Conservation (phyloP, 2,113 vertebrate species). For the Glareola pratincola region DNA sequence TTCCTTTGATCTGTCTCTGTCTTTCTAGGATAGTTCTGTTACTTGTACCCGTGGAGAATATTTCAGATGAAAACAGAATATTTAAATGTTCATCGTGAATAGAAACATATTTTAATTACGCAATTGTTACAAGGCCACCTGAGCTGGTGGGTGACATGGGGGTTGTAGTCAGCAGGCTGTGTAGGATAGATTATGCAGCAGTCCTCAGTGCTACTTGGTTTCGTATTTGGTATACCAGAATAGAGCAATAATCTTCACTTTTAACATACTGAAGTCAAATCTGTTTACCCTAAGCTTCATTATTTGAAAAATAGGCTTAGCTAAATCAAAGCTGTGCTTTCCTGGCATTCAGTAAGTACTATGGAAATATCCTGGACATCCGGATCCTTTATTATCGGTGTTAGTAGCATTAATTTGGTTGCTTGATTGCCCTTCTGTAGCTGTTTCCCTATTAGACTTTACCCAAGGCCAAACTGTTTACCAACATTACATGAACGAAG, state of each 20-base stretch:
- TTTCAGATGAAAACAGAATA: not conserved
- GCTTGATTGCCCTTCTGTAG: not conserved
- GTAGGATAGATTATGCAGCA: not conserved
- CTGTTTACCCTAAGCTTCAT: not conserved
- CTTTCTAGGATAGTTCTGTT: not conserved
- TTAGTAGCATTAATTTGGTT: not conserved
- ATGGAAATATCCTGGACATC: not conserved
- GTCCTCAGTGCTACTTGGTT: not conserved
- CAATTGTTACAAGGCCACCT: not conserved
- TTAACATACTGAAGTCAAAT: not conserved
- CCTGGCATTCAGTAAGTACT: not conserved
- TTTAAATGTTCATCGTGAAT: not conserved
- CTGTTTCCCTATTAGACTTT: not conserved
- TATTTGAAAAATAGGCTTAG: constrained; percentile 1
- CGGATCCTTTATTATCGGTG: not conserved
- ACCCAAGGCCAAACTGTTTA: not conserved
- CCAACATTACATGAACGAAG: not conserved
- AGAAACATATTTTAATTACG: not conserved
- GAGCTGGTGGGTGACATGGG: not conserved
- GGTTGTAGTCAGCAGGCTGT: not conserved
- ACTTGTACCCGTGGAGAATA: not conserved
- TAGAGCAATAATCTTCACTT: not conserved
- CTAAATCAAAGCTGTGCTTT: constrained; percentile 14
- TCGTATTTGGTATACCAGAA: not conserved
- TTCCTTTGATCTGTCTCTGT: not conserved